Conservation (phyloP, 2,797 vertebrate genomes). For the Poecile montanus region DNA sequence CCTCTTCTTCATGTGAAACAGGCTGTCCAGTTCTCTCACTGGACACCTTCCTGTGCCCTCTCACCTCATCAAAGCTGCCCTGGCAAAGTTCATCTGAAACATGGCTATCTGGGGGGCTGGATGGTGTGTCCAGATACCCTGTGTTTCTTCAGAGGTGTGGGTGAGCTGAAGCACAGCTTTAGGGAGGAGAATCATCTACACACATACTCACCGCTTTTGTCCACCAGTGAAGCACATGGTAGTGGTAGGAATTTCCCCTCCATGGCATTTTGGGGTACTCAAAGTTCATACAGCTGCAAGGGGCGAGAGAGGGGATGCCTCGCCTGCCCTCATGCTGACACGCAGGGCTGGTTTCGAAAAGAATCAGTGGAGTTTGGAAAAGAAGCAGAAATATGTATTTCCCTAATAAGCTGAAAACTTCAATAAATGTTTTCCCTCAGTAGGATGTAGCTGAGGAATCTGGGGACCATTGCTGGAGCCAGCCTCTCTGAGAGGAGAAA, state of each 20-base stretch:
- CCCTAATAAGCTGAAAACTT: slow-evolving; percentile 67
- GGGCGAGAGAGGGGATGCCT: background rate
- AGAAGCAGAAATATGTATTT: slow-evolving; percentile 68
- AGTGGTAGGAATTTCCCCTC: background rate
- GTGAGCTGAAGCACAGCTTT: background rate
- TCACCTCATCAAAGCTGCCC: background rate
- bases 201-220: rapidly evolving
- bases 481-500: slow-evolving; percentile 47
- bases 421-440: slow-evolving; percentile 73
- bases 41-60: background rate
- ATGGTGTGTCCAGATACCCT: background rate
- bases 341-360: background rate
- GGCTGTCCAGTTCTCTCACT: background rate
- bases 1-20: background rate
- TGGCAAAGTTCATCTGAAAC: background rate
- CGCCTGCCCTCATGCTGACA: background rate
- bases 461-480: slow-evolving; percentile 37
- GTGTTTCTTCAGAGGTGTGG: background rate
- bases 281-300: background rate
- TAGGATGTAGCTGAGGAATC: slow-evolving; percentile 69
- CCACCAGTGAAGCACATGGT: background rate
- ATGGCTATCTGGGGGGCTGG: background rate
- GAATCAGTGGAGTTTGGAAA: slow-evolving; percentile 37
- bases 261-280: background rate
- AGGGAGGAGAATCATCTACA: background rate